A percentile compares a stretch with the other conserved stretches of the same genome.
Evolutionary conservation across 2,888 invertebrate species (phyloP).

Genomic region (Melolontha melolontha): DNA sequence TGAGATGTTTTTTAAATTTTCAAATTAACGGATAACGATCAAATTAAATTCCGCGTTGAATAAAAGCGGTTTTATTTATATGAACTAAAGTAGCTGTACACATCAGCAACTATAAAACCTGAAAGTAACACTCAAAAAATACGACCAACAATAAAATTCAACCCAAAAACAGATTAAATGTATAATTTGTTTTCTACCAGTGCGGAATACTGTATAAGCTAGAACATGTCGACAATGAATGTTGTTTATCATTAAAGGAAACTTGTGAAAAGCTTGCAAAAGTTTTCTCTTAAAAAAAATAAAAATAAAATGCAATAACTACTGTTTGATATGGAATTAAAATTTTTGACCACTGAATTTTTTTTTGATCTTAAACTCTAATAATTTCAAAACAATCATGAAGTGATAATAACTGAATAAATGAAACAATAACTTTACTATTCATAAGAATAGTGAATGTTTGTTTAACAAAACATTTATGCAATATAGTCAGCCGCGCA

Average conservation of each 20-base stretch:
- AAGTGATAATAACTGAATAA: too few species aligned
- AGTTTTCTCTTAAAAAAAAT: background rate
- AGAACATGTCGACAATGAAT: background rate
- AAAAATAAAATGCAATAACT: too few species aligned
- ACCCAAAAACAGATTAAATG: slow-evolving; percentile 22
- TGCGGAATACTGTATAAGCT: background rate
- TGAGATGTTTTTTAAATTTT: background rate
- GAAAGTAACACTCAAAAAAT: slow-evolving; percentile 27
- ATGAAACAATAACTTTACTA: too few species aligned
- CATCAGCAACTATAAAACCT: slow-evolving; percentile 29
- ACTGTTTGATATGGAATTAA: too few species aligned
- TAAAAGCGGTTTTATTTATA: slow-evolving; percentile 13
- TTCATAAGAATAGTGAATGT: too few species aligned
- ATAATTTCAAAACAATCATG: too few species aligned
- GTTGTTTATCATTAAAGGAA: background rate
- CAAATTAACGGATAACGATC: slow-evolving; percentile 13
- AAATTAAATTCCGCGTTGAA: slow-evolving; percentile 4
- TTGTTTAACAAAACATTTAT: too few species aligned
- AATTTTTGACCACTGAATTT: too few species aligned
- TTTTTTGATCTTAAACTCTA: too few species aligned
- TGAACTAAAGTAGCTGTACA: slow-evolving; percentile 5
- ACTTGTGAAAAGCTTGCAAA: background rate
- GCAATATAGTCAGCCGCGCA: too few species aligned
- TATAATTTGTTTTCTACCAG: slow-evolving; percentile 8
- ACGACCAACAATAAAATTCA: slow-evolving; percentile 26